These are phyloP conservation scores for Drosophila multiciliata DNA, from an alignment of 2,888 invertebrate genomes.

Conservation along the genomic window DNA sequence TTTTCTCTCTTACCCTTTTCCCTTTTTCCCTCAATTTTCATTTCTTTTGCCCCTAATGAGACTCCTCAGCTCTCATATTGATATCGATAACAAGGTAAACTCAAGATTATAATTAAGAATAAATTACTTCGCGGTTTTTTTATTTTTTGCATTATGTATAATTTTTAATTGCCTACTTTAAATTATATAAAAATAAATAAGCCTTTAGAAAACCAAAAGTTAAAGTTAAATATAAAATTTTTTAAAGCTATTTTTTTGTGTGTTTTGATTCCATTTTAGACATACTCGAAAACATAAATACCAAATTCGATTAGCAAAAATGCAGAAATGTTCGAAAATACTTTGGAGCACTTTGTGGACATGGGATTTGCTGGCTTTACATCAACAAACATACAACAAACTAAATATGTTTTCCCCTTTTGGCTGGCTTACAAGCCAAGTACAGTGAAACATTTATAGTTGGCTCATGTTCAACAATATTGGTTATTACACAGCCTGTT, in stretches of 20 bases:
- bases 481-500: slow-evolving; percentile 33
- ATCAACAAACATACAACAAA: no score
- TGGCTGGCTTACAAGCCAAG: slow-evolving; percentile 20
- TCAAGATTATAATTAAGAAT: background rate
- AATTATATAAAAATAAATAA: background rate
- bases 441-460: slow-evolving; percentile 10
- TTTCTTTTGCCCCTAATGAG: slow-evolving; percentile 60
- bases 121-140: background rate
- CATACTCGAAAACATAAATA: background rate
- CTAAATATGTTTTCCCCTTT: slow-evolving; percentile 10
- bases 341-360: background rate
- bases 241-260: background rate
- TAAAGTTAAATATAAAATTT: background rate
- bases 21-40: background rate
- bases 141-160: background rate
- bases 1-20: slow-evolving; percentile 1
- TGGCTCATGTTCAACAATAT: slow-evolving; percentile 44
- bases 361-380: slow-evolving; percentile 16
- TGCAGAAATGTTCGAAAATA: slow-evolving; percentile 6
- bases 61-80: background rate
- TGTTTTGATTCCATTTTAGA: background rate
- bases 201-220: background rate
- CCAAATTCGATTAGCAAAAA: background rate
- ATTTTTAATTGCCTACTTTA: background rate
- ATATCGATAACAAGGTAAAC: background rate